These are phyloP conservation scores for Abrostola tripartita DNA, from an alignment of 2,888 invertebrate genomes.

Conservation along the genomic window DNA sequence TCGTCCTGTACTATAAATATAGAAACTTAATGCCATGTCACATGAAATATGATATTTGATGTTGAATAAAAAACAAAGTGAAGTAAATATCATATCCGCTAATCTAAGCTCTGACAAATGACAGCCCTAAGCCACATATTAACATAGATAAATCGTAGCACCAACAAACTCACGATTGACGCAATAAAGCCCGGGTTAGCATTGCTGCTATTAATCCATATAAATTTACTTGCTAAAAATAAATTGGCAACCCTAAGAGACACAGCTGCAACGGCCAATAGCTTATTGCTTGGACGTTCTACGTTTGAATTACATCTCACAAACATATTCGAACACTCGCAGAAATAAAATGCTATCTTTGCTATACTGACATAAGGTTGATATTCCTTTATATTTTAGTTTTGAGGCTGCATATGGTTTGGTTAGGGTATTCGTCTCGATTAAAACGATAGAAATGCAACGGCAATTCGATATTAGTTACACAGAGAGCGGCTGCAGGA, in stretches of 20 bases:
- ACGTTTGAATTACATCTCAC: conserved; percentile 73
- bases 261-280: conserved; percentile 84
- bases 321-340: conserved; percentile 56
- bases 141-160: conserved; percentile 56
- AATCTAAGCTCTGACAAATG: conserved; percentile 34
- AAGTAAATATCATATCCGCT: conserved; percentile 21
- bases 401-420: conserved; percentile 7
- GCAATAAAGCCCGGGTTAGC: conserved; percentile 75
- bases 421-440: conserved; percentile 49
- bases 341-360: conserved; percentile 16
- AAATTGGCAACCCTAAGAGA: conserved; percentile 81
- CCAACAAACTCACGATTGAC: conserved; percentile 65
- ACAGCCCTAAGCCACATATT: conserved; percentile 57
- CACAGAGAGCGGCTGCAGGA: conserved; percentile 32
- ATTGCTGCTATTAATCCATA: conserved; percentile 76
- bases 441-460: conserved; percentile 59
- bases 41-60: not conserved
- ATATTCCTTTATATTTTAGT: conserved; percentile 34
- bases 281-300: conserved; percentile 80
- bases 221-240: conserved; percentile 82
- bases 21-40: not conserved
- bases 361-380: conserved; percentile 11
- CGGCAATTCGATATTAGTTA: conserved; percentile 45
- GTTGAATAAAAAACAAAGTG: not conserved
- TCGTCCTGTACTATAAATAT: not conserved